Conservation (phyloP, 2,888 invertebrate genomes). For the Hyposoter dolosus region DNA sequence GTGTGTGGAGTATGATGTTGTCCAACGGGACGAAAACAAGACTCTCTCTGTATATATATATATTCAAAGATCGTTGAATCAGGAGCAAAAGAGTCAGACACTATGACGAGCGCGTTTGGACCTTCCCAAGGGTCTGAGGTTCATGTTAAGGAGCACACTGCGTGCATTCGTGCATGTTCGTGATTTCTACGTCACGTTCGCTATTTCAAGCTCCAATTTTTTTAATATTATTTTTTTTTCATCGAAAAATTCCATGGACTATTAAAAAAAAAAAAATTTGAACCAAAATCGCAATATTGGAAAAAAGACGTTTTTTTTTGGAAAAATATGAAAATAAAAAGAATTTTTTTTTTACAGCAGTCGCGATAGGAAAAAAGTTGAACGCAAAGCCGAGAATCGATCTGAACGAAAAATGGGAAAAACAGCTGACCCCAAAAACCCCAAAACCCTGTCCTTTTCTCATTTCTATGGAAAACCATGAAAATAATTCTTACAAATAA, state of each 20-base stretch:
- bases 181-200: not conserved
- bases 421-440: too few relatives aligned
- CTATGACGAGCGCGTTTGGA: constrained; percentile 59
- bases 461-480: too few relatives aligned
- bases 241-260: too few relatives aligned
- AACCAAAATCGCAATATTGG: not conserved
- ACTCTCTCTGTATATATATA: constrained; percentile 19
- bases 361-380: too few relatives aligned
- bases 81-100: constrained; percentile 57
- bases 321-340: too few relatives aligned
- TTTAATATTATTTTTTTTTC: too few relatives aligned
- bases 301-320: not conserved
- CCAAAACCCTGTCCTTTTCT: too few relatives aligned
- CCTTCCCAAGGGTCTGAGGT: constrained; percentile 71
- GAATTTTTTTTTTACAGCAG: too few relatives aligned
- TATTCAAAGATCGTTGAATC: constrained; percentile 44
- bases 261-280: too few relatives aligned
- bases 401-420: too few relatives aligned
- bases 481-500: too few relatives aligned
- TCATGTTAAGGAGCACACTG: constrained; percentile 72
- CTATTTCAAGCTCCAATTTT: not conserved
- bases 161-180: constrained; percentile 28
- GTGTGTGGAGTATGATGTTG: constrained; percentile 34
- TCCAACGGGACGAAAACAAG: constrained; percentile 22
- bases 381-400: too few relatives aligned